Conservation (phyloP, 2,888 invertebrate genomes). For the Pomacea canaliculata region DNA sequence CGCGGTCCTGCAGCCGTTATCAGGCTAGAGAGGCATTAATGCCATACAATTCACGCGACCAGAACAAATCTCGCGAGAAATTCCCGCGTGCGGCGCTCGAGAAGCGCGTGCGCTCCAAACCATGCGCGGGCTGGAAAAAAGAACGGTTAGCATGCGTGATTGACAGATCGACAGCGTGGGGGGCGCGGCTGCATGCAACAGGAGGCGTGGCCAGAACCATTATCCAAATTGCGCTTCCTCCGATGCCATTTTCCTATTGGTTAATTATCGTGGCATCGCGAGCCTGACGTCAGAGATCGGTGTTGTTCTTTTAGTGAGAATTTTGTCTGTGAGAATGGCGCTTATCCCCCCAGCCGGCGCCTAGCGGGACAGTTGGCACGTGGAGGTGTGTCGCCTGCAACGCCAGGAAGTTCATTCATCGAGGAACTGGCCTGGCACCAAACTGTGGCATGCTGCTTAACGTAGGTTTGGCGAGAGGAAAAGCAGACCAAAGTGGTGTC, state of each 20-base stretch:
- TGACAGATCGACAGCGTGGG: conserved; percentile 17
- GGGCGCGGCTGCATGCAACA: conserved; percentile 17
- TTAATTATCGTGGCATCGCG: conserved; percentile 11
- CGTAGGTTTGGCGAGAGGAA: too few relatives aligned
- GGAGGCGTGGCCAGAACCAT: conserved; percentile 9
- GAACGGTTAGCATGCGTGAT: conserved; percentile 9
- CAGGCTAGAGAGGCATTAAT: too few relatives aligned
- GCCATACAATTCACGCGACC: too few relatives aligned
- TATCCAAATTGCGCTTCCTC: conserved; percentile 9
- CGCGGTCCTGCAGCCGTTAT: too few relatives aligned
- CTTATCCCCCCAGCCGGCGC: neutral
- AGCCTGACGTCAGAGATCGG: conserved; percentile 16
- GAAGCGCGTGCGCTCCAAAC: neutral
- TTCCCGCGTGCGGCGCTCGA: neutral
- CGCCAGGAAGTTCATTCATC: too few relatives aligned
- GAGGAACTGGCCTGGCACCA: too few relatives aligned
- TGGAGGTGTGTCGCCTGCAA: conserved; percentile 6
- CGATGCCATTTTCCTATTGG: conserved; percentile 18
- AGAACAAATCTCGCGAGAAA: conserved; percentile 14
- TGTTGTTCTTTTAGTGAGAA: conserved; percentile 3
- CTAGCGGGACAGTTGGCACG: neutral
- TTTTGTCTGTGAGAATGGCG: neutral
- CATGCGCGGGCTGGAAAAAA: conserved; percentile 12
- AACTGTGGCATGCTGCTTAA: too few relatives aligned
- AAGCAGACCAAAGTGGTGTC: too few relatives aligned